Evolutionary conservation across 2,797 vertebrate species (phyloP).

Genomic region (Danionella dracula): DNA sequence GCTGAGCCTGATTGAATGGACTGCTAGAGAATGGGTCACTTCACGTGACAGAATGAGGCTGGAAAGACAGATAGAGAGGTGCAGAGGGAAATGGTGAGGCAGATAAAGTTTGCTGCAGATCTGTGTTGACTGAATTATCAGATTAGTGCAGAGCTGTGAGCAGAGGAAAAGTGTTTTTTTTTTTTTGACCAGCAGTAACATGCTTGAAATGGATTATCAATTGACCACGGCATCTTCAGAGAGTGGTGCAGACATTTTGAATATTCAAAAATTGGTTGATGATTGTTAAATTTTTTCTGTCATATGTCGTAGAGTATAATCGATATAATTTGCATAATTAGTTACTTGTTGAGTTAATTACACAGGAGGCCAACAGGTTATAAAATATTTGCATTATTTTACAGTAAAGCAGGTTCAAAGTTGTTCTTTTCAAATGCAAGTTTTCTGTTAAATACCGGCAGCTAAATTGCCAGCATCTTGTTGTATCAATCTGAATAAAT

Average conservation of each 20-base stretch:
- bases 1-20: constrained; percentile 44
- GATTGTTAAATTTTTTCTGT: too few relatives aligned
- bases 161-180: neutral
- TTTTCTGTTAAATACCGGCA: too few relatives aligned
- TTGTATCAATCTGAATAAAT: too few relatives aligned
- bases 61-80: constrained; percentile 34
- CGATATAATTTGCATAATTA: neutral
- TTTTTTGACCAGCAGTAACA: neutral
- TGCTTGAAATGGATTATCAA: neutral
- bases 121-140: constrained; percentile 11
- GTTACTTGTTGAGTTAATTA: neutral
- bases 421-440: too few relatives aligned
- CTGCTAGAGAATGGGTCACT: constrained; percentile 30
- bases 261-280: too few relatives aligned
- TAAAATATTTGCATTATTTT: too few relatives aligned
- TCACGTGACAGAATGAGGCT: constrained; percentile 36
- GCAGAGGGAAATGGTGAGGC: constrained; percentile 12
- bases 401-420: too few relatives aligned
- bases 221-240: neutral
- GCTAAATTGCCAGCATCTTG: too few relatives aligned
- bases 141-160: constrained; percentile 1
- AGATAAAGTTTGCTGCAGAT: constrained; percentile 19
- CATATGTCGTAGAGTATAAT: too few relatives aligned
- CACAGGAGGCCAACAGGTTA: neutral
- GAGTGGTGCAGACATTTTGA: neutral